phyloP scores from a whole-genome alignment of 2,888 invertebrate species.

The Rhagophthalmus giganteus region DNA sequence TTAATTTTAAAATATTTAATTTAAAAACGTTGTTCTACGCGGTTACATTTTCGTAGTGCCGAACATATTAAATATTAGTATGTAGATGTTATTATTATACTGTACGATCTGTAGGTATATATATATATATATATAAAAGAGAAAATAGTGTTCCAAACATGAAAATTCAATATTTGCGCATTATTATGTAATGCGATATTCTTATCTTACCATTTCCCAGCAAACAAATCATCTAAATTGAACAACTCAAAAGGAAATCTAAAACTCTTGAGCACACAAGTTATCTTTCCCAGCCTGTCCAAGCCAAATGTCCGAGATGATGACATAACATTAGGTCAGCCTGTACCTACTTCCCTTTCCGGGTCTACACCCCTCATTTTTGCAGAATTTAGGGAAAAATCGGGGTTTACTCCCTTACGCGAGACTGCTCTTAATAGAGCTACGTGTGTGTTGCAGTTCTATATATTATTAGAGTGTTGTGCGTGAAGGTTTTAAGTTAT shows the following conservation, averaged over 20 bases:
- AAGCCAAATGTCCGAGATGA: conserved; percentile 42
- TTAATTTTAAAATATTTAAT: too few species aligned
- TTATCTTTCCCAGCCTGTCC: conserved; percentile 33
- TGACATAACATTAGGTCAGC: conserved; percentile 51
- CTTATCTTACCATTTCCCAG: conserved; percentile 25
- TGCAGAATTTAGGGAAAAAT: conserved; percentile 52
- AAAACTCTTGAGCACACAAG: conserved; percentile 41
- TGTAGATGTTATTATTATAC: too few species aligned
- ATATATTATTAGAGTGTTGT: conserved; percentile 14
- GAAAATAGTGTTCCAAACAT: background rate
- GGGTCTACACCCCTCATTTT: conserved; percentile 38
- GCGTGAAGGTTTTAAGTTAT: conserved; percentile 20
- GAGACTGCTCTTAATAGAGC: conserved; percentile 25
- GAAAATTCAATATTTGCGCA: background rate
- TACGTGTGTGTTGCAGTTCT: conserved; percentile 23
- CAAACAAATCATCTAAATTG: conserved; percentile 36
- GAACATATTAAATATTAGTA: too few species aligned
- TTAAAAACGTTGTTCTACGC: too few species aligned
- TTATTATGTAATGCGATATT: conserved; percentile 27
- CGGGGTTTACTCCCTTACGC: conserved; percentile 42
- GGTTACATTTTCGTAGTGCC: too few species aligned
- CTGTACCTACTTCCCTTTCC: conserved; percentile 52
- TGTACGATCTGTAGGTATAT: too few species aligned
- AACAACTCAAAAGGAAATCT: conserved; percentile 39
- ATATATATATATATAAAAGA: too few species aligned